Evolutionary conservation across 2,113 vertebrate species (phyloP), one percentile per base, ranked within the genome.

Genomic region (human (Homo sapiens)): DNA sequence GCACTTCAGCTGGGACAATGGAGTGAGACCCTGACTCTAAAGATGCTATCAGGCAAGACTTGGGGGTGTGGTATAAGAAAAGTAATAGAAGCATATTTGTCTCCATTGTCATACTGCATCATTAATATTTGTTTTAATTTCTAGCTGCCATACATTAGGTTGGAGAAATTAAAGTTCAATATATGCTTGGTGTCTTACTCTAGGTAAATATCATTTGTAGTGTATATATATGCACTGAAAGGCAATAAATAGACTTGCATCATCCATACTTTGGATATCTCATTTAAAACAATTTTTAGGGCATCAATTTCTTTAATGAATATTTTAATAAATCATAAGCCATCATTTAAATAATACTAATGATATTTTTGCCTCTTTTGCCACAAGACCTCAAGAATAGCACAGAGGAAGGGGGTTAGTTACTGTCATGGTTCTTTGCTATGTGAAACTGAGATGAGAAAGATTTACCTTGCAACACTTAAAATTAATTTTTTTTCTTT

Each of bases 321-420:
- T 97, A 97, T 96, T 95, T 97, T 90, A 90, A 95, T 73, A 89
- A 85, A 88, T 79, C 5, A 84, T 75, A 93, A 95, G 73, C 96
- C 59, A 94, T 43, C 13, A 76, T 96, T 92, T 93, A 96, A 86
- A 40, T 93, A 86, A 94, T 87, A 43, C 35, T 57, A 89, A 96
- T 80, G 68, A 66, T 81, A 12, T 90, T 88, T 93, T 48, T n/a
- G 22, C 57, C 10, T 96, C 35, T 90, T 12, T 23, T 96, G 83
- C 61, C 38, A 81, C 4, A 85, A 84, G 48, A 48, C 70, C 88
- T 96, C 95, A 95, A 83, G 25, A 20, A 70, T 48, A 52, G 50
- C 52, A 52, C 30, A 78, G 83, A 95, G 8, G 48, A 87, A 83
- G n/a, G 16, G 8, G 8, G 32, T 90, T 93, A 87, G 70, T 66